These are phyloP conservation scores for Anser cygnoides DNA, from an alignment of 2,113 vertebrate species.

Conservation along the genomic window DNA sequence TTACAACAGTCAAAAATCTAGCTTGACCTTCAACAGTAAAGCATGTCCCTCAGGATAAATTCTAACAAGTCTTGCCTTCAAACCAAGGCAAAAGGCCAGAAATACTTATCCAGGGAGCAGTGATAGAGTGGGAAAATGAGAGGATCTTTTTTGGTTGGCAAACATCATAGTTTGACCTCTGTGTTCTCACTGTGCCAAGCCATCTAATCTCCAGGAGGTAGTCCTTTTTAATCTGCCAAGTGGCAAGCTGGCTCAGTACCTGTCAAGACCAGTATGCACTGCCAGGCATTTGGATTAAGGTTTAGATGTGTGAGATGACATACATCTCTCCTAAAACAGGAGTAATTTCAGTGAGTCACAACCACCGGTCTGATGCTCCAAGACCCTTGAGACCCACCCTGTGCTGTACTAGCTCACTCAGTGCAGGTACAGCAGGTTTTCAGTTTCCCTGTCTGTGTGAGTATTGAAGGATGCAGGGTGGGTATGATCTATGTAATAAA, in stretches of 20 bases:
- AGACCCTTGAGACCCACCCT: not conserved
- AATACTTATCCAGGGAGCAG: conserved; percentile 55
- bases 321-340: not conserved
- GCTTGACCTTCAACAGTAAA: conserved; percentile 60
- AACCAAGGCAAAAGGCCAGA: conserved; percentile 67
- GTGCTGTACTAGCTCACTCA: fast-evolving
- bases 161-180: conserved; percentile 48
- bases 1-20: conserved; percentile 52
- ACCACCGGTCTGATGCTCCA: not conserved
- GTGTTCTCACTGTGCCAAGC: conserved; percentile 55
- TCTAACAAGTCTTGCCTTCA: conserved; percentile 62
- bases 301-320: conserved; percentile 35
- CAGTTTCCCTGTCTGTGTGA: not conserved
- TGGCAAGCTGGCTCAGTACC: conserved; percentile 25
- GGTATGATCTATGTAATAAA: not conserved
- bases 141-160: conserved; percentile 49
- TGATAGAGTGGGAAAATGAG: conserved; percentile 23
- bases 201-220: conserved; percentile 61
- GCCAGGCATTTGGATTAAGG: conserved; percentile 52
- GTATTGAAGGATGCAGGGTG: not conserved
- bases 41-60: conserved; percentile 53
- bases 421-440: not conserved
- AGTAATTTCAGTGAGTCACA: not conserved
- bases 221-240: conserved; percentile 48
- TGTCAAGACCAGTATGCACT: conserved; percentile 34